Base-by-base conservation (phyloP, 2,888 invertebrate species). In the Drosophila sordidula region DNA sequence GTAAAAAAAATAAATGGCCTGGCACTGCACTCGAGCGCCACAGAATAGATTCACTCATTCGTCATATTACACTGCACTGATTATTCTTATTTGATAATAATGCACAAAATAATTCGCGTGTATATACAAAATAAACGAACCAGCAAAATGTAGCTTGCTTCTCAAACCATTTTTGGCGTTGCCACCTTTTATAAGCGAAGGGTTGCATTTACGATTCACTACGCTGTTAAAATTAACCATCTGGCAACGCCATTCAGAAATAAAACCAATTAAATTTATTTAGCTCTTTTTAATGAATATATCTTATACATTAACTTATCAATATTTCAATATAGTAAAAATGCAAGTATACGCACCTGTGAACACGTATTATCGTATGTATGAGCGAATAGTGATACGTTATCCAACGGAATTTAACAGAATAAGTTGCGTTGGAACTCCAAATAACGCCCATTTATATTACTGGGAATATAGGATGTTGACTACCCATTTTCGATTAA, bases 101-200 rank as follows among this genome's bases (percentile, higher is more conserved):
- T 29, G 54, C 52, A 50, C 18, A 8, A 36, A 14, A 41, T 34
- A 46, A 55, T 34, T 25, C 14, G 2, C 8, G n/a, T 26, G 11
- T 34, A 54, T 8, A 14, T 36, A 14, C 3, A 51, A 38, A 36
- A 39, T 32, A 55, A 51, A 56, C 49, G 55, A 47, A 70, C 39
- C 11, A 42, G 46, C 62, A 63, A 66, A 63, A 66, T 70, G 47
- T 56, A 42, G 62, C 52, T 71, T 58, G 52, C 9, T 42, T 47
- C 5, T 3, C 46, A 41, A 45, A 46, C 44, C 65, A 51, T 47
- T 16, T 4, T 1, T 4, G 14, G 59, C 6, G 68, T 26, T 75
- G 68, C 75, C 75, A 64, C 49, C 11, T 12, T 11, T 32, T 0
- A 0, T 0, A 11, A 38, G 8, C 3, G 6, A 55, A 74, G 55